These are phyloP conservation scores for Pocillopora grandis DNA, from an alignment of 92 coral and sea anemone genomes.

Conservation along the genomic window DNA sequence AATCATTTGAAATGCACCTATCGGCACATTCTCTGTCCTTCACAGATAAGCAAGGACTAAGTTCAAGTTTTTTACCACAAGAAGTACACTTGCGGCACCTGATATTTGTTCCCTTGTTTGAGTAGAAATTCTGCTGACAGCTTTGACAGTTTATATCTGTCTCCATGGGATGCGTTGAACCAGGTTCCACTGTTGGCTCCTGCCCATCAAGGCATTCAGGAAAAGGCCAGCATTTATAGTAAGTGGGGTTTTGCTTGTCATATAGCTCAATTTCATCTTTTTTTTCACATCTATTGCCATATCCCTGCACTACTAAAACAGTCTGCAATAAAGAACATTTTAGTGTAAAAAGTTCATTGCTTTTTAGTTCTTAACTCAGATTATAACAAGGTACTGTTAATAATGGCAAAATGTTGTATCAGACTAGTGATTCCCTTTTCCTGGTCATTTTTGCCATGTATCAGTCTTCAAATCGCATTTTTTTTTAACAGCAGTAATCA, in stretches of 20 bases:
- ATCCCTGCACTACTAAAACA: not conserved
- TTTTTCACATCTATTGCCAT: not conserved
- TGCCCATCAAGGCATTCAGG: slow-evolving; percentile 16
- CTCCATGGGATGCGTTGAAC: not conserved
- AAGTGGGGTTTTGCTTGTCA: not conserved
- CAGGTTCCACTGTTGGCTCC: slow-evolving; percentile 1
- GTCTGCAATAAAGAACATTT: not conserved
- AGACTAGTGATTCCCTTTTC: no score
- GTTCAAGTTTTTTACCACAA: slow-evolving; percentile 4
- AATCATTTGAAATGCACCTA: not conserved
- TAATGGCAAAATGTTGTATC: no score
- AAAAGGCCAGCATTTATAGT: not conserved
- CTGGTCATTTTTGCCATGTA: no score
- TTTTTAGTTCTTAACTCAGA: no score
- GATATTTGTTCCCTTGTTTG: not conserved
- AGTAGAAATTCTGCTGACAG: not conserved
- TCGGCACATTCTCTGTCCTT: slow-evolving; percentile 9
- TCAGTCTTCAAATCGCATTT: no score
- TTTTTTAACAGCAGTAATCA: no score
- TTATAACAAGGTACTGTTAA: no score
- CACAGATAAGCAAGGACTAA: not conserved
- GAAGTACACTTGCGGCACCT: slow-evolving; percentile 7
- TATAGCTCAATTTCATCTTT: slow-evolving; percentile 6
- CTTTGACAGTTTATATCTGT: not conserved
- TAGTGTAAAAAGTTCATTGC: not conserved